Conservation (phyloP, 2,113 vertebrate species). For the Baryphthengus martii region DNA sequence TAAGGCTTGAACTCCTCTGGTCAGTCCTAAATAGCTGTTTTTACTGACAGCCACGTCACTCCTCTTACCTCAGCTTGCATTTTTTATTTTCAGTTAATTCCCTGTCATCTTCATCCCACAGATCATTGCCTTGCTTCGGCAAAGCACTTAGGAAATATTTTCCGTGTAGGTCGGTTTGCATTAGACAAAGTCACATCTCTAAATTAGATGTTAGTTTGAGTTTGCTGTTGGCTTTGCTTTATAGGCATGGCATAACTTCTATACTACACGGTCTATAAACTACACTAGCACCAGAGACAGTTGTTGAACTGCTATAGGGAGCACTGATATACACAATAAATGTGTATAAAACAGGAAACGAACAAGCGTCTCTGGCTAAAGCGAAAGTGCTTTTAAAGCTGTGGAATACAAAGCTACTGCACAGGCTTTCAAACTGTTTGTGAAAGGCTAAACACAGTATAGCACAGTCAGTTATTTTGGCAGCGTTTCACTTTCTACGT, state of each 20-base stretch:
- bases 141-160: not conserved
- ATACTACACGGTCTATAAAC: not conserved
- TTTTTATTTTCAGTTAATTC: constrained; percentile 29
- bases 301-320: not conserved
- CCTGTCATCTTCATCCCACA: constrained; percentile 30
- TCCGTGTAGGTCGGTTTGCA: not conserved
- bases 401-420: not conserved
- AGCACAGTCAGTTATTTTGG: not conserved
- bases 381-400: not conserved
- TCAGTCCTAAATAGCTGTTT: constrained; percentile 26
- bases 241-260: not conserved
- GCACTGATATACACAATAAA: not conserved
- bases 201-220: not conserved
- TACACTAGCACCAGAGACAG: not conserved
- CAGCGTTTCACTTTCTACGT: not conserved
- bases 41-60: constrained; percentile 52
- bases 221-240: not conserved
- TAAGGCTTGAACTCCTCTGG: constrained; percentile 25
- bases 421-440: not conserved
- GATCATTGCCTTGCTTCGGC: constrained; percentile 1
- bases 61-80: not conserved
- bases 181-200: not conserved
- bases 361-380: not conserved
- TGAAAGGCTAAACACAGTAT: not conserved
- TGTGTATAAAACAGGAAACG: not conserved